Conservation (phyloP, 2,113 vertebrate genomes). For the Dasypus novemcinctus region DNA sequence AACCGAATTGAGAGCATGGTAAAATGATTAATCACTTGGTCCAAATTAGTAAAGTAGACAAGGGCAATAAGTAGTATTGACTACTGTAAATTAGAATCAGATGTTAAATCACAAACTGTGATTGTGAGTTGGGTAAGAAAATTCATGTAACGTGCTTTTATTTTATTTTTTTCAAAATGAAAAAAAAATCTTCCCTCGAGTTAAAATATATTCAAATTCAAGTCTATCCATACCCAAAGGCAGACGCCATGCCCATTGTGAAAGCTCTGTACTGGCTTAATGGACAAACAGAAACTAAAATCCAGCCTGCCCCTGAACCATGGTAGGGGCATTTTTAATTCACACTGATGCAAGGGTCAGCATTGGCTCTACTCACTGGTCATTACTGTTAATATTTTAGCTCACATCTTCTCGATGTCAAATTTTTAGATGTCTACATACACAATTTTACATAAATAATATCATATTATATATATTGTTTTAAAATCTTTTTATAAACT, state of each 20-base stretch:
- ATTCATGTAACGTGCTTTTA: neutral
- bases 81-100: neutral
- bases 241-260: neutral
- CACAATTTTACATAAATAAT: too few relatives aligned
- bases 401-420: neutral
- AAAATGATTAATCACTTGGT: neutral
- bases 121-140: neutral
- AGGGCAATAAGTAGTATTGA: neutral
- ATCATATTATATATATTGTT: neutral
- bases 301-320: too few relatives aligned
- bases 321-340: neutral
- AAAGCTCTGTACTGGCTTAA: neutral
- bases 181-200: neutral
- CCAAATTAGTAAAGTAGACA: neutral
- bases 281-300: neutral
- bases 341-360: neutral
- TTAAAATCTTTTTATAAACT: neutral
- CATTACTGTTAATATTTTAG: neutral
- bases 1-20: neutral
- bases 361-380: neutral
- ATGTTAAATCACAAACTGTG: neutral
- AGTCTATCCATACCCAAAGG: neutral
- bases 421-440: neutral
- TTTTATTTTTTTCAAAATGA: neutral
- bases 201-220: neutral